Percentiles rank a stretch among this genome's conserved stretches.
Conservation (phyloP, 2,888 invertebrate genomes). For the Spisula subtruncata region DNA sequence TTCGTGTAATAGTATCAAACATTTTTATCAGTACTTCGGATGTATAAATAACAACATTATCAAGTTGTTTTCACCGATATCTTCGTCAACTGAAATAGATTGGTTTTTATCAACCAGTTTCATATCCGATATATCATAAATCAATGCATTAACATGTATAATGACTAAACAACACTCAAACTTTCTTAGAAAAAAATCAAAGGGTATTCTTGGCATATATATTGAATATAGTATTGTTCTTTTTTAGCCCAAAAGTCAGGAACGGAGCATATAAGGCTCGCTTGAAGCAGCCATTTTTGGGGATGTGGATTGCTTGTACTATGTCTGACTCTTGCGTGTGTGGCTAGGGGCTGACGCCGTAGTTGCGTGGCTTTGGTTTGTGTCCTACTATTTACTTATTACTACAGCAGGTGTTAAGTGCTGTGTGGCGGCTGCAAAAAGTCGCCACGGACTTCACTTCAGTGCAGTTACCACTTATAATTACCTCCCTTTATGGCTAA, state of each 20-base stretch:
- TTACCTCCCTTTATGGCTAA: too few species aligned
- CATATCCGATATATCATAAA: background rate
- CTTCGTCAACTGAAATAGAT: background rate
- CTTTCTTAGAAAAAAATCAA: conserved; percentile 8
- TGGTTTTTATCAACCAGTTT: background rate
- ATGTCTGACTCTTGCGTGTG: too few species aligned
- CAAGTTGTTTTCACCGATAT: background rate
- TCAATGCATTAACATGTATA: conserved; percentile 14
- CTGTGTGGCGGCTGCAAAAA: too few species aligned
- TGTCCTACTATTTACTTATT: too few species aligned
- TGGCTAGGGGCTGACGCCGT: too few species aligned
- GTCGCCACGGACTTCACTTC: too few species aligned
- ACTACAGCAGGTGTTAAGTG: too few species aligned
- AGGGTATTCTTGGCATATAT: background rate
- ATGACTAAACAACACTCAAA: background rate
- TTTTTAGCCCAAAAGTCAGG: background rate
- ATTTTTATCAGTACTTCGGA: background rate
- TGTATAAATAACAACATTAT: conserved; percentile 26
- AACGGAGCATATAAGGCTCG: too few species aligned
- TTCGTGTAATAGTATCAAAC: background rate
- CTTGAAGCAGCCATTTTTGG: too few species aligned
- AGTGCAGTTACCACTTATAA: too few species aligned
- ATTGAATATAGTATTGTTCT: background rate
- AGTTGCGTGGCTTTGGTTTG: too few species aligned
- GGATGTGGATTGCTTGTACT: too few species aligned